Base-by-base conservation (phyloP, 2,797 vertebrate species). In the Aldrovandia affinis region DNA sequence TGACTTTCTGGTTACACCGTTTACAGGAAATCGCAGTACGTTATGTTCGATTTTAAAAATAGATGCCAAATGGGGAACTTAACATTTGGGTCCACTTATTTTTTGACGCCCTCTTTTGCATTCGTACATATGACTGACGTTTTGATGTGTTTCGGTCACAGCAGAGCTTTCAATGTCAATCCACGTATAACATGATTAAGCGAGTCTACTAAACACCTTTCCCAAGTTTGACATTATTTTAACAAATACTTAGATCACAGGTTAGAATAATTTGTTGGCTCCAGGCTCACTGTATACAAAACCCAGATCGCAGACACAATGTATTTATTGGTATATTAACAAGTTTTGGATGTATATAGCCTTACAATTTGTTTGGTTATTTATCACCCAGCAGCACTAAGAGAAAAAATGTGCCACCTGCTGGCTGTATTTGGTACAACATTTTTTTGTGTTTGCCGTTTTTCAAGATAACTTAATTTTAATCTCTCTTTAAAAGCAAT, bases 11-110 rank as follows among this genome's bases (percentile, higher is more conserved):
- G 61, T 57, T 63, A 52, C 25, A 6, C 33, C 14, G 59, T 44
- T 70, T 8, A 33, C 78, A 80, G 83, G 78, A 84, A 84, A 47
- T 63, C 63, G 86, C 90, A 88, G 87, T 89, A 93, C 92, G 91
- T 86, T 86, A 85, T 42, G 86, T 88, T 89, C 42, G 52, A 88
- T 89, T 90, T 91, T 39, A 87, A 90, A 89, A 92, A 92, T 90
- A 54, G 33, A 81, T 78, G 59, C 83, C 83, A 87, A 93, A 94
- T 93, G 91, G 91, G 90, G 91, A 93, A 91, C 90, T 89, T 82
- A 2, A 54, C 25, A 25, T 22, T 30, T 5, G n/a, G 57, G 22
- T n/a, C n/a, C n/a, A n/a, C 15, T 57, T 14, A 57, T 20, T 20
- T 57, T 20, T 15, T 20, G 18, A 57, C 55, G 18, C 12, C 55